These are phyloP conservation scores for Lepeophtheirus nordmannii DNA, from an alignment of 2,888 invertebrate genomes.

Conservation along the genomic window DNA sequence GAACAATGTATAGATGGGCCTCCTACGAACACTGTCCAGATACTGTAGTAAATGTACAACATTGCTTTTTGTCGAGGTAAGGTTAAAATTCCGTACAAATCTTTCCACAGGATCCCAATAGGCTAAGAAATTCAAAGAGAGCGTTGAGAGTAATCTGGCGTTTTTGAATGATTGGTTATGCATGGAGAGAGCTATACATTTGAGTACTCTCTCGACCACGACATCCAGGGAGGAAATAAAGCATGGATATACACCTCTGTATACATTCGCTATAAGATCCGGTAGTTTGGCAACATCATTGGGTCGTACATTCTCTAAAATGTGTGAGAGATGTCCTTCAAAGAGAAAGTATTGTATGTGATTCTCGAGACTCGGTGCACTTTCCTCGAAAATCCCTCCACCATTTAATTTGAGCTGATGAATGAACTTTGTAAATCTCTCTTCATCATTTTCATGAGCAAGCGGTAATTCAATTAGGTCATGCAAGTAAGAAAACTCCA, in stretches of 20 bases:
- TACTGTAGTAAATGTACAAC: background rate
- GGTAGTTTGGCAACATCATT: constrained; percentile 12
- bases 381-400: background rate
- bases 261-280: constrained; percentile 13
- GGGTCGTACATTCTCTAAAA: background rate
- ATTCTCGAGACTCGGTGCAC: background rate
- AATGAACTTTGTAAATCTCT: background rate
- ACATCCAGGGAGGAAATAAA: background rate
- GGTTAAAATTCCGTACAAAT: background rate
- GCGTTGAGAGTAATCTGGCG: background rate
- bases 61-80: background rate
- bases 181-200: background rate
- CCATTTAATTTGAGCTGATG: background rate
- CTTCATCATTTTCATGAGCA: background rate
- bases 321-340: background rate
- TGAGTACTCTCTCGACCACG: background rate
- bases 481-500: background rate
- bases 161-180: background rate
- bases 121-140: background rate
- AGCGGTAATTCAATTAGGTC: background rate
- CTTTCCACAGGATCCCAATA: background rate
- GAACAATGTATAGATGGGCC: background rate
- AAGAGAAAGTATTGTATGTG: background rate
- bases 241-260: background rate
- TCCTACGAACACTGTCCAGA: background rate